Evolutionary conservation across 1,140 invertebrate genomes (phyloP).

Genomic region (Cydia splendana): DNA sequence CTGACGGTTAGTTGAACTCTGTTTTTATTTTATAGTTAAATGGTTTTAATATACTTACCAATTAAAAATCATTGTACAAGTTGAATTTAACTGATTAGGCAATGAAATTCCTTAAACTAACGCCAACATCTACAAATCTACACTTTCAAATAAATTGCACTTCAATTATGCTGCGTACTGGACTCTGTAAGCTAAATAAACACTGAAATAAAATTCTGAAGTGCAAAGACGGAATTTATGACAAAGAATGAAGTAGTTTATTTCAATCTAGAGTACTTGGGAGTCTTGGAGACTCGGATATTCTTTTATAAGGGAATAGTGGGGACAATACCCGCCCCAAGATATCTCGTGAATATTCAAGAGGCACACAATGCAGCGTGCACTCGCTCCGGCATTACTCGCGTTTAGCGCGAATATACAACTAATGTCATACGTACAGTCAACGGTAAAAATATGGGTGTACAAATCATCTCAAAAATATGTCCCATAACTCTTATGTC

Average conservation of each 20-base stretch:
- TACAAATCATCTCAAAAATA: too few relatives aligned
- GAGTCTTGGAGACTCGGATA: slow-evolving; percentile 16
- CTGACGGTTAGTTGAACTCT: not conserved
- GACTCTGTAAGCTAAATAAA: not conserved
- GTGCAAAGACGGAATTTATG: slow-evolving; percentile 10
- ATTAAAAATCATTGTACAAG: too few relatives aligned
- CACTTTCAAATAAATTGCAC: not conserved
- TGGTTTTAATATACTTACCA: too few relatives aligned
- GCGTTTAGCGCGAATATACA: slow-evolving; percentile 19
- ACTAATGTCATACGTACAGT: not conserved
- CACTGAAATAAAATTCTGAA: slow-evolving; percentile 15
- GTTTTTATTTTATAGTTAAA: too few relatives aligned
- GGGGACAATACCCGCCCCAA: slow-evolving; percentile 7
- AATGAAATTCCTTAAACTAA: not conserved
- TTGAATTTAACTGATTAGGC: too few relatives aligned
- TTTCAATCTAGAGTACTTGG: slow-evolving; percentile 31
- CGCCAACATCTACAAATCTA: not conserved
- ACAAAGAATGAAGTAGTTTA: slow-evolving; percentile 23
- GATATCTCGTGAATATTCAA: slow-evolving; percentile 22
- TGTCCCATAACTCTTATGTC: too few relatives aligned
- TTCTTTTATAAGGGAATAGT: slow-evolving; percentile 32
- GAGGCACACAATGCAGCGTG: slow-evolving; percentile 21
- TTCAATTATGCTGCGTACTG: too few relatives aligned
- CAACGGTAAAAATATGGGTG: too few relatives aligned
- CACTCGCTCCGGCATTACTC: slow-evolving; percentile 24